Percentiles rank a stretch among this genome's conserved stretches.
Conservation (phyloP, 1,140 invertebrate genomes). For the Choristoneura fumiferana region DNA sequence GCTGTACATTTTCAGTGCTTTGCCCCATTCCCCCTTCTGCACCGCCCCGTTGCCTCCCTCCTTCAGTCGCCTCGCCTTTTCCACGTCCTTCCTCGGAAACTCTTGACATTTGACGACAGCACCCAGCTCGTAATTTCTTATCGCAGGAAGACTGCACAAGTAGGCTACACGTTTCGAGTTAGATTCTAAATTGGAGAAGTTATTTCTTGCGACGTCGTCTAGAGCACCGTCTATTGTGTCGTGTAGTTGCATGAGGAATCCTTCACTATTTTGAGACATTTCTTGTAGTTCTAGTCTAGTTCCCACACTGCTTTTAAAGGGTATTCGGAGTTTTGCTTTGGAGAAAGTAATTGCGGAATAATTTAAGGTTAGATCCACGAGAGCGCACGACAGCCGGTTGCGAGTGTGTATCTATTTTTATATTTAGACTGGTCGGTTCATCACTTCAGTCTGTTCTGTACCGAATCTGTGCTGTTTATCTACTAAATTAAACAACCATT, state of each 20-base stretch:
- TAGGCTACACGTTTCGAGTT: conserved; percentile 62
- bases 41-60: conserved; percentile 89
- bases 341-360: conserved; percentile 13
- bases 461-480: conserved; percentile 1
- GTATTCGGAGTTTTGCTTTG: neutral
- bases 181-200: conserved; percentile 71
- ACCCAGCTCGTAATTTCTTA: conserved; percentile 59
- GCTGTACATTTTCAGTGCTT: conserved; percentile 87
- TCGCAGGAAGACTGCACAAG: conserved; percentile 50
- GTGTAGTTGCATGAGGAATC: conserved; percentile 68
- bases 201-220: conserved; percentile 64
- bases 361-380: conserved; percentile 50
- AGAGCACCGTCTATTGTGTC: conserved; percentile 55
- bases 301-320: conserved; percentile 7
- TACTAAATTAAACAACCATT: conserved; percentile 8
- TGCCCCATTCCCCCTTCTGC: conserved; percentile 85
- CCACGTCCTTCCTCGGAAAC: conserved; percentile 81
- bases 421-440: conserved; percentile 48
- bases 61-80: conserved; percentile 83
- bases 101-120: conserved; percentile 46
- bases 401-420: conserved; percentile 66
- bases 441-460: conserved; percentile 38
- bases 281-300: conserved; percentile 22
- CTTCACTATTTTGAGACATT: conserved; percentile 58
- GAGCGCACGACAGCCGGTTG: conserved; percentile 49